These are phyloP conservation scores for Rhysida immarginata DNA, from an alignment of 1,140 invertebrate genomes.

Conservation along the genomic window DNA sequence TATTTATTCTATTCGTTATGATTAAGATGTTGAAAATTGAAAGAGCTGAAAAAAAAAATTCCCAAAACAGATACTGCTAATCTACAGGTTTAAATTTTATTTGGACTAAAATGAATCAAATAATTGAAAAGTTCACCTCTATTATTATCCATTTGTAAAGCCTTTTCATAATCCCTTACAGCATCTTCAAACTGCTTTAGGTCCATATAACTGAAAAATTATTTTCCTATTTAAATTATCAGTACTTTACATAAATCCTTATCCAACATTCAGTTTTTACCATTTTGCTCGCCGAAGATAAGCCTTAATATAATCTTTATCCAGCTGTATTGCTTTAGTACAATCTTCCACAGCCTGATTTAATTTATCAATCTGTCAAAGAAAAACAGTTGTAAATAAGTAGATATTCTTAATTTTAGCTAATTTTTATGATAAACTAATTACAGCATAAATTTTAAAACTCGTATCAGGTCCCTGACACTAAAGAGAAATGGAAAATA, in stretches of 20 bases:
- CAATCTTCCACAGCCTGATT: slow-evolving; percentile 72
- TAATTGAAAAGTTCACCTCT: slow-evolving; percentile 32
- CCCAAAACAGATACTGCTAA: too few relatives aligned
- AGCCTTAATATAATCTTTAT: slow-evolving; percentile 81
- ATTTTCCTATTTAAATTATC: too few relatives aligned
- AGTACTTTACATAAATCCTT: too few relatives aligned
- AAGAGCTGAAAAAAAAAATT: background rate
- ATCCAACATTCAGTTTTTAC: too few relatives aligned
- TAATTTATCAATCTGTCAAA: slow-evolving; percentile 46
- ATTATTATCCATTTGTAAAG: slow-evolving; percentile 67
- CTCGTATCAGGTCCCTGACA: too few relatives aligned
- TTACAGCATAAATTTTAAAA: too few relatives aligned
- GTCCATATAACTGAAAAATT: slow-evolving; percentile 46
- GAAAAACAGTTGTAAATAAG: too few relatives aligned
- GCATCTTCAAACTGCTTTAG: slow-evolving; percentile 73
- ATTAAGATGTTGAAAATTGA: background rate
- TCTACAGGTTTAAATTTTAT: too few relatives aligned
- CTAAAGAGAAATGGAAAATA: too few relatives aligned
- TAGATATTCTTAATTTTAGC: too few relatives aligned
- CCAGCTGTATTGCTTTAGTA: slow-evolving; percentile 63
- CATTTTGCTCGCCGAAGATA: slow-evolving; percentile 67
- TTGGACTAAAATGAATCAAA: background rate
- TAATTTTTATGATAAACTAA: too few relatives aligned
- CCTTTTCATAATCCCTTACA: slow-evolving; percentile 77
- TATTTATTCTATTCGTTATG: too few relatives aligned